Base-by-base conservation (phyloP, 92 coral and sea anemone species). In the Phenganax subtilis region DNA sequence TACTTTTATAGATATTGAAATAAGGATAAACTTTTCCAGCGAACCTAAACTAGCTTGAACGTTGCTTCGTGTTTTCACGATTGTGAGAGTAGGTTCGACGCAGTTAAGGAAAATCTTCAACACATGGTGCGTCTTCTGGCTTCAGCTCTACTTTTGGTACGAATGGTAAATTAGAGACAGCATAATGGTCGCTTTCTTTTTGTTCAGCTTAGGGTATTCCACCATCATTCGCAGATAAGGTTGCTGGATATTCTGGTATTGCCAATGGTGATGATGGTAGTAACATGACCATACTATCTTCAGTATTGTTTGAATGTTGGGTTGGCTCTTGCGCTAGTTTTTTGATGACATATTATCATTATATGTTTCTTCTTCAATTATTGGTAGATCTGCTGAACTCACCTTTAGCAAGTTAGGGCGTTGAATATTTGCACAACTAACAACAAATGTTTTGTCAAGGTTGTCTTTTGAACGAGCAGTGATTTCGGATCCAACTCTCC, bases 1-100 rank as follows among this genome's bases (percentile, higher is more conserved):
- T 78, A 47, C 72, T 73, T 78, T 78, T 61, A n/a, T 78, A 78
- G 57, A 78, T 27, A 17, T 64, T 61, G 29, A 78, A 78, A 61
- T 78, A 78, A 47, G 82, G 82, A 63, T 62, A 78, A 37, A 78
- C 82, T 25, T 78, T 55, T 47, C 73, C 72, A 14, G 16, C 20
- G 37, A 78, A 78, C 9, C 82, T 29, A 62, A 67, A 14, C 7
- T 62, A 0, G 58, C 82, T 27, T 62, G 16, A 30, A 27, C 28
- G 20, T 64, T 61, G 0, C 72, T 61, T 20, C 54, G 14, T 25
- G 57, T 78, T 28, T 78, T 78, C 6, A 61, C 60, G 14, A 78
- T 15, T 25, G 73, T 31, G 15, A 78, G 25, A 31, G 8, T 52
- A 7, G 25, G 67, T 44, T 78, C 51, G 9, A 61, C 82, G 72